A percentile compares a stretch with the other conserved stretches of the same genome.
These are phyloP conservation scores for Helicolenus hilgendorfi DNA, from an alignment of 2,797 vertebrate species.

Conservation along the genomic window DNA sequence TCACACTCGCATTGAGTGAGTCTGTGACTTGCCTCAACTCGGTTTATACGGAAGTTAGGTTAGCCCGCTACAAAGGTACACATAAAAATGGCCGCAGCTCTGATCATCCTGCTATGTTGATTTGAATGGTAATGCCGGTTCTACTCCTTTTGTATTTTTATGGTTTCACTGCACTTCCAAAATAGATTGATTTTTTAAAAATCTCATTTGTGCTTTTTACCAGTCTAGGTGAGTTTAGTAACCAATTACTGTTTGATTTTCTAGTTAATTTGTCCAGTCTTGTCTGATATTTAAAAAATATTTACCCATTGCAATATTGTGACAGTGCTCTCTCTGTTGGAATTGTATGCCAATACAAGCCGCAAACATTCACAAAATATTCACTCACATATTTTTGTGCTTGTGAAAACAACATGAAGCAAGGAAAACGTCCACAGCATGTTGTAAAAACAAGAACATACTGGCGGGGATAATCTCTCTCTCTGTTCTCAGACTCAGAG, in stretches of 20 bases:
- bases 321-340: not conserved
- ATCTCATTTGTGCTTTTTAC: not conserved
- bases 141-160: too few relatives aligned
- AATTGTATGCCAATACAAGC: constrained; percentile 5
- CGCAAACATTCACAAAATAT: not conserved
- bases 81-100: too few relatives aligned
- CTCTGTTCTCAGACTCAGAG: not conserved
- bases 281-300: not conserved
- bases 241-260: not conserved
- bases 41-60: too few relatives aligned
- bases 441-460: constrained; percentile 7
- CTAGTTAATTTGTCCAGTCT: not conserved
- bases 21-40: not conserved
- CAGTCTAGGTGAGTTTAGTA: not conserved
- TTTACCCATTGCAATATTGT: not conserved
- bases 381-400: not conserved
- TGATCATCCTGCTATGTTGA: too few relatives aligned
- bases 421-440: not conserved
- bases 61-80: too few relatives aligned
- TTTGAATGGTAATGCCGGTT: too few relatives aligned
- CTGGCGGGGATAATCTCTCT: constrained; percentile 1
- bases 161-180: not conserved
- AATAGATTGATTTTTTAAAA: not conserved
- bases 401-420: not conserved
- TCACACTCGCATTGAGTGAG: not conserved